These are phyloP conservation scores for Norana najaformis DNA, from an alignment of 2,888 invertebrate genomes.

Conservation along the genomic window DNA sequence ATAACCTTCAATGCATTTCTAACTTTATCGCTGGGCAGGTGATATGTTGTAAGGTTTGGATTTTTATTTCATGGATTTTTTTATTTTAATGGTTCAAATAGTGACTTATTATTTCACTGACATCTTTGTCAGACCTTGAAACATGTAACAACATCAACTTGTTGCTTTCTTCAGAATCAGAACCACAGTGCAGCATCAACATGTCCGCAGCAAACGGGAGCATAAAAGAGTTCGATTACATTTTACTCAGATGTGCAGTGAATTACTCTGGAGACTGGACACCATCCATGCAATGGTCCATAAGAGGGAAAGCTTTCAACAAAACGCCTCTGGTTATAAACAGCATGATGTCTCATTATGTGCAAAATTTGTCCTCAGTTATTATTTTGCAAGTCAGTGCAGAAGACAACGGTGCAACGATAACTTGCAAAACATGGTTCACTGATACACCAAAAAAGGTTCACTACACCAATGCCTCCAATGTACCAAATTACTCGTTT, in stretches of 20 bases:
- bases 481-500: not conserved
- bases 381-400: not conserved
- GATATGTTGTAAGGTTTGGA: too few species aligned
- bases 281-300: not conserved
- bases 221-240: not conserved
- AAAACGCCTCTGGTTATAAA: not conserved
- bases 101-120: too few species aligned
- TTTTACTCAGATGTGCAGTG: not conserved
- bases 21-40: too few species aligned
- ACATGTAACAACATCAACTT: too few species aligned
- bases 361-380: not conserved
- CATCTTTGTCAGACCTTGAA: too few species aligned
- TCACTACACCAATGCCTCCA: not conserved
- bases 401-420: not conserved
- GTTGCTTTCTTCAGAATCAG: not conserved
- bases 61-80: too few species aligned
- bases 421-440: not conserved
- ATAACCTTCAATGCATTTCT: too few species aligned
- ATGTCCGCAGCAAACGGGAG: not conserved
- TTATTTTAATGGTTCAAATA: too few species aligned
- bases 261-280: not conserved
- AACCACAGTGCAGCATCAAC: not conserved
- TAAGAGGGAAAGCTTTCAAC: not conserved
- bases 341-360: not conserved
- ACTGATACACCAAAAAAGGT: not conserved